A percentile compares a stretch with the other conserved stretches of the same genome.
These are phyloP conservation scores for Conchocele bisecta DNA, from an alignment of 2,888 invertebrate genomes.

Conservation along the genomic window DNA sequence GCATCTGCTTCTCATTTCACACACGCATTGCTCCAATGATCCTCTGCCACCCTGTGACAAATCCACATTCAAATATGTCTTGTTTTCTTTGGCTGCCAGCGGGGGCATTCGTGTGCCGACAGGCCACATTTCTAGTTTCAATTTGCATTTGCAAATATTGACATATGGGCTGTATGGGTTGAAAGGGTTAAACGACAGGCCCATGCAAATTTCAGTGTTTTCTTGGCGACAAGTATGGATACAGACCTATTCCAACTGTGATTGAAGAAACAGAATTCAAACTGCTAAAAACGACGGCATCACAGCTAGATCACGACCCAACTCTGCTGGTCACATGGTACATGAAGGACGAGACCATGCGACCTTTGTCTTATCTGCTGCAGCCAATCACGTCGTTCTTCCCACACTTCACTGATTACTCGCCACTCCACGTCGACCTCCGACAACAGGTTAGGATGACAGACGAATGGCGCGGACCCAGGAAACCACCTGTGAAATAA, in stretches of 20 bases:
- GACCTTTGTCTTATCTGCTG: slow-evolving; percentile 76
- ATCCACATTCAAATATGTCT: too few relatives aligned
- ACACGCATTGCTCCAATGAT: too few relatives aligned
- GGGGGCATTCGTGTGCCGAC: too few relatives aligned
- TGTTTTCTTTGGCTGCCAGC: too few relatives aligned
- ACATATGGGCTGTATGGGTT: too few relatives aligned
- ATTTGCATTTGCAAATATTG: too few relatives aligned
- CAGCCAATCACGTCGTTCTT: slow-evolving; percentile 82
- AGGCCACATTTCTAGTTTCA: too few relatives aligned
- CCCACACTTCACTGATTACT: slow-evolving; percentile 67
- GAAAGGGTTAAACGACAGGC: slow-evolving; percentile 65
- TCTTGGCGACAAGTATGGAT: slow-evolving; percentile 81
- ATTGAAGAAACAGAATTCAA: slow-evolving; percentile 76
- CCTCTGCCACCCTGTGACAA: too few relatives aligned
- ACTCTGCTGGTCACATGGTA: slow-evolving; percentile 76
- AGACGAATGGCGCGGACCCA: too few relatives aligned
- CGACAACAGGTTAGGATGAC: slow-evolving; percentile 58
- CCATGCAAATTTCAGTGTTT: slow-evolving; percentile 66
- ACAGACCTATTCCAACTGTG: slow-evolving; percentile 73
- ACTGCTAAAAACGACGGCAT: slow-evolving; percentile 64
- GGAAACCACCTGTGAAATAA: too few relatives aligned
- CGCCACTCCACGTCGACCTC: slow-evolving; percentile 59
- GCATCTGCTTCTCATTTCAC: too few relatives aligned
- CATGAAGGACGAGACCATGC: slow-evolving; percentile 74
- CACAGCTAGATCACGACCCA: slow-evolving; percentile 64